Evolutionary conservation across 1,140 invertebrate genomes (phyloP).

Genomic region (Ips typographus): DNA sequence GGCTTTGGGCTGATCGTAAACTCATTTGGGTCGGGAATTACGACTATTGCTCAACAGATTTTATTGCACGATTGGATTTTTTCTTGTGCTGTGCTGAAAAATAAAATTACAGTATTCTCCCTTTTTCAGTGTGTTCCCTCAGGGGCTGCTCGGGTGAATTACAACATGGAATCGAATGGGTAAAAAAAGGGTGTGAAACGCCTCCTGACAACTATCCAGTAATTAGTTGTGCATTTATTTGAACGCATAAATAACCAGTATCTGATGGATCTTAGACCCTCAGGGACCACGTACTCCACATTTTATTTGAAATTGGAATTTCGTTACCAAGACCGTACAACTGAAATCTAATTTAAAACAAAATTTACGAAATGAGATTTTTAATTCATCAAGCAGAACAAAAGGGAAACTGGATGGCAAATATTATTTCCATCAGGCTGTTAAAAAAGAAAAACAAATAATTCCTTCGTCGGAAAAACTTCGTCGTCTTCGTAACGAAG

Average conservation of each 20-base stretch:
- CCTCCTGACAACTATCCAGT: constrained; percentile 10
- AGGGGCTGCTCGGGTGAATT: background rate
- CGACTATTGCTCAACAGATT: constrained; percentile 13
- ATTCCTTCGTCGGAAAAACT: constrained; percentile 24
- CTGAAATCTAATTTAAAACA: constrained; percentile 5
- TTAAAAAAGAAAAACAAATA: constrained; percentile 35
- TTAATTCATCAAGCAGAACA: constrained; percentile 23
- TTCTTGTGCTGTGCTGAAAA: background rate
- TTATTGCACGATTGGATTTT: background rate
- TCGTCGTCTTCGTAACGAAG: constrained; percentile 31
- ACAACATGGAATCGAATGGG: constrained; percentile 13
- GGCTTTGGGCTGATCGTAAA: constrained; percentile 38
- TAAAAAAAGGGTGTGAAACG: constrained; percentile 25
- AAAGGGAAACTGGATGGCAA: constrained; percentile 29
- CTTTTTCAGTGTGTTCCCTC: background rate
- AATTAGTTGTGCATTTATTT: constrained; percentile 18
- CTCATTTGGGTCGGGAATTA: constrained; percentile 28
- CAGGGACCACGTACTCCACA: background rate
- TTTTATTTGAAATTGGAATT: background rate
- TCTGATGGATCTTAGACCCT: constrained; percentile 2
- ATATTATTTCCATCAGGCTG: constrained; percentile 28
- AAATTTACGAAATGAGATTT: constrained; percentile 8
- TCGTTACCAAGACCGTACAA: background rate
- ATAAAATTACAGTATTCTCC: background rate
- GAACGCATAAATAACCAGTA: constrained; percentile 9